A percentile compares a stretch with the other conserved stretches of the same genome.
Conservation (phyloP, 2,888 invertebrate genomes). For the Fissipunctia ypsillon region DNA sequence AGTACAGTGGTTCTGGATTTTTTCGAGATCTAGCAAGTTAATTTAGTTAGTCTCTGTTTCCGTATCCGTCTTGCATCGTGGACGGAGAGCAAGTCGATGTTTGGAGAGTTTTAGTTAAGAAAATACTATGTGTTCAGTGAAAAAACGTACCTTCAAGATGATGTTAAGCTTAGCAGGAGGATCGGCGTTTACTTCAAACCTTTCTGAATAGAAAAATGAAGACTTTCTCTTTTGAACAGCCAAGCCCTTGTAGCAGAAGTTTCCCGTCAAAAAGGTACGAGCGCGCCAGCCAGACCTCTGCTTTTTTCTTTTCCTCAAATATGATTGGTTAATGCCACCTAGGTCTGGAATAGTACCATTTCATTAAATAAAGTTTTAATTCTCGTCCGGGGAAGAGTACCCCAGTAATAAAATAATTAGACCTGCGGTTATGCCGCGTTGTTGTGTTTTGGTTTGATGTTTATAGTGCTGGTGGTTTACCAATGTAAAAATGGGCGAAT, state of each 20-base stretch:
- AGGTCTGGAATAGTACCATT: slow-evolving; percentile 71
- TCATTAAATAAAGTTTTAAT: background rate
- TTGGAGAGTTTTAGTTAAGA: background rate
- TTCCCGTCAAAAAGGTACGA: slow-evolving; percentile 77
- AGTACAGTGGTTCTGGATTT: background rate
- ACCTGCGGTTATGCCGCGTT: no score
- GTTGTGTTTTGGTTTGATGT: background rate
- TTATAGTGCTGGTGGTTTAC: background rate
- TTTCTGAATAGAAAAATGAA: slow-evolving; percentile 81
- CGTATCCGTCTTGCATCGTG: background rate
- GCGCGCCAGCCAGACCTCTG: slow-evolving; percentile 80
- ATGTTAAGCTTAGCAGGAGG: slow-evolving; percentile 56
- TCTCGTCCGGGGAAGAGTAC: background rate
- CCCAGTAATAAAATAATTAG: background rate
- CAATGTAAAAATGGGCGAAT: background rate
- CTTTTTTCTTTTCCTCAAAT: slow-evolving; percentile 69
- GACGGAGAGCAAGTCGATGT: background rate
- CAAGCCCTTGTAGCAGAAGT: slow-evolving; percentile 75
- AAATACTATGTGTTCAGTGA: background rate
- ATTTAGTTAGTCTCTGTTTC: background rate
- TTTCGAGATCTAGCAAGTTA: background rate
- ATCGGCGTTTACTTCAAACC: slow-evolving; percentile 75
- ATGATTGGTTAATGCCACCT: slow-evolving; percentile 73
- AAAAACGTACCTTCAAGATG: slow-evolving; percentile 65
- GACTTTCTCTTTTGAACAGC: slow-evolving; percentile 59